Conservation (phyloP, 2,888 invertebrate species). For the Bimastos eiseni region DNA sequence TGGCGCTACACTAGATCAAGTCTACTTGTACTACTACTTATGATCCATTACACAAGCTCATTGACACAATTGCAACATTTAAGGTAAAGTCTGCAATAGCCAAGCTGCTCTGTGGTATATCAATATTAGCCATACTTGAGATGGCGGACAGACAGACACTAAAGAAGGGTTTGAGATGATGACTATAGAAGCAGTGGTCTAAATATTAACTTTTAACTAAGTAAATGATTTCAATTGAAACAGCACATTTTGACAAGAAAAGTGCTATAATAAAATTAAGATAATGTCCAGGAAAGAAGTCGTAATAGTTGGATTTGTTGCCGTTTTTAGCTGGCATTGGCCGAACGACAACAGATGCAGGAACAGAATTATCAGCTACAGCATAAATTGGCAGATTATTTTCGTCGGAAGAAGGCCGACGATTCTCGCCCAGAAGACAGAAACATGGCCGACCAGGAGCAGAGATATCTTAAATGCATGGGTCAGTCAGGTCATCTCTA, state of each 20-base stretch:
- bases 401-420: slow-evolving; percentile 61
- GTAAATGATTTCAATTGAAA: background rate
- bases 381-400: slow-evolving; percentile 61
- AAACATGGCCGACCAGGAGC: slow-evolving; percentile 60
- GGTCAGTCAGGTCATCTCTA: slow-evolving; percentile 38
- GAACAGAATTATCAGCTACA: slow-evolving; percentile 59
- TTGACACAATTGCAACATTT: too few species aligned
- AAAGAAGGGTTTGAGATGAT: too few species aligned
- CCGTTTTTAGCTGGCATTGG: slow-evolving; percentile 48
- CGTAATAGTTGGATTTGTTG: background rate
- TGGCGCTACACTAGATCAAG: too few species aligned
- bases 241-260: background rate
- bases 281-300: background rate
- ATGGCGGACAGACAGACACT: too few species aligned
- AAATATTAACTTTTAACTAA: slow-evolving; percentile 2
- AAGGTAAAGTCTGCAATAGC: too few species aligned
- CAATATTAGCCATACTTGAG: too few species aligned
- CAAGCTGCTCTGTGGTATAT: too few species aligned
- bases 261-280: background rate
- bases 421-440: slow-evolving; percentile 56
- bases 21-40: too few species aligned
- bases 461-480: slow-evolving; percentile 61
- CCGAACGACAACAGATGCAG: slow-evolving; percentile 56
- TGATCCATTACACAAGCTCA: too few species aligned
- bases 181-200: too few species aligned